These are phyloP conservation scores for Cheirogaleus major DNA, from an alignment of 2,797 vertebrate species.

Conservation along the genomic window DNA sequence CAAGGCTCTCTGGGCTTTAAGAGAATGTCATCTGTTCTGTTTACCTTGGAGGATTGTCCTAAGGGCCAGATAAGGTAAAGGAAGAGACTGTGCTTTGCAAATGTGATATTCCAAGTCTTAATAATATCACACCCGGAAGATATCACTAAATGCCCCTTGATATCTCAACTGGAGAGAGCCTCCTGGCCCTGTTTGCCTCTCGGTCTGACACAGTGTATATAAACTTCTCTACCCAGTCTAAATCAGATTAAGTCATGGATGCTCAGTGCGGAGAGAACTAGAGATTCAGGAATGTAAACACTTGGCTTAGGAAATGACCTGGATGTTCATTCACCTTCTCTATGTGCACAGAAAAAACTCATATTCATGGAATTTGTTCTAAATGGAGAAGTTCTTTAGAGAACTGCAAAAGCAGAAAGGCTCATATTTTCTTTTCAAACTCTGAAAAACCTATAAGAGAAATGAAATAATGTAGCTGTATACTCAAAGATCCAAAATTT, in stretches of 20 bases:
- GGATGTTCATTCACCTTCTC: background rate
- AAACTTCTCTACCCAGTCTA: background rate
- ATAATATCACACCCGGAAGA: background rate
- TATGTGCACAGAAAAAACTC: background rate
- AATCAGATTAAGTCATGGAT: background rate
- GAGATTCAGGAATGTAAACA: background rate
- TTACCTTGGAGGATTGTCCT: background rate
- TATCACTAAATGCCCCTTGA: background rate
- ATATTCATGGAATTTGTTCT: background rate
- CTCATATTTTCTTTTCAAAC: slow-evolving; percentile 1
- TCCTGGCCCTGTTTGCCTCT: background rate
- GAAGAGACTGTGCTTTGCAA: slow-evolving; percentile 43
- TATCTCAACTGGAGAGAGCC: background rate
- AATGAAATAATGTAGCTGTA: background rate
- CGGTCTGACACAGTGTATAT: background rate
- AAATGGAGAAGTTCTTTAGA: slow-evolving; percentile 4
- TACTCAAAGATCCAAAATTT: background rate
- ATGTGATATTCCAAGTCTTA: background rate
- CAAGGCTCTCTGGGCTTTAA: background rate
- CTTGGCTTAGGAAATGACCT: background rate
- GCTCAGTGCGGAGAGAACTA: background rate
- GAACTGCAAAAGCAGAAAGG: background rate
- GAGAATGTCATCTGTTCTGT: background rate
- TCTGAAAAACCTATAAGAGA: background rate
- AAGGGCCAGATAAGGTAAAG: background rate